Evolutionary conservation across 2,888 invertebrate genomes (phyloP).

Genomic region (Azorinus chamasolen): DNA sequence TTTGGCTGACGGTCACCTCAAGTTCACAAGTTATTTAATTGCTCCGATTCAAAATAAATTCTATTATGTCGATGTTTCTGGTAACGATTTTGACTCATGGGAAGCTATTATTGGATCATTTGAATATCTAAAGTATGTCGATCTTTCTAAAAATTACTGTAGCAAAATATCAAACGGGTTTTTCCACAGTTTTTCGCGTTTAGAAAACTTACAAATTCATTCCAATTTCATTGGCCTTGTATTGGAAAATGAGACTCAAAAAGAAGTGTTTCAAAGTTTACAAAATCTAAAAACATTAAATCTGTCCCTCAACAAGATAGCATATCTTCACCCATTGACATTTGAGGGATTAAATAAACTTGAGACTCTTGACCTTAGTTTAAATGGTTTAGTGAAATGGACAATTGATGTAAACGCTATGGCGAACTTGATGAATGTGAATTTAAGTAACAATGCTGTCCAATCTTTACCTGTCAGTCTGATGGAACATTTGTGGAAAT

Average conservation of each 20-base stretch:
- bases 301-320: constrained; percentile 24
- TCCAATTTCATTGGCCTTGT: constrained; percentile 24
- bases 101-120: constrained; percentile 14
- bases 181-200: not conserved
- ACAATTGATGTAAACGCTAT: constrained; percentile 1
- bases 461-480: constrained; percentile 4
- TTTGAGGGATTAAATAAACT: constrained; percentile 7
- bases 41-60: not conserved
- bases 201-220: constrained; percentile 12
- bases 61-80: constrained; percentile 15
- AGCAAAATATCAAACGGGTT: constrained; percentile 11
- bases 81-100: constrained; percentile 16
- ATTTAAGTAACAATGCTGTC: constrained; percentile 26
- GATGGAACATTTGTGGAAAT: constrained; percentile 6
- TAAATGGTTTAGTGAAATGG: constrained; percentile 16
- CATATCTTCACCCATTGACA: constrained; percentile 2
- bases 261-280: constrained; percentile 17
- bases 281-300: constrained; percentile 10
- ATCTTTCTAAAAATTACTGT: constrained; percentile 25
- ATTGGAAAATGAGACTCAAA: not conserved
- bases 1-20: constrained; percentile 13
- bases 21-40: not conserved
- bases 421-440: constrained; percentile 11
- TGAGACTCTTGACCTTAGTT: constrained; percentile 14
- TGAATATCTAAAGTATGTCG: constrained; percentile 4